Evolutionary conservation across 2,113 vertebrate species (phyloP).

Genomic region (Ariopsis seemanni): DNA sequence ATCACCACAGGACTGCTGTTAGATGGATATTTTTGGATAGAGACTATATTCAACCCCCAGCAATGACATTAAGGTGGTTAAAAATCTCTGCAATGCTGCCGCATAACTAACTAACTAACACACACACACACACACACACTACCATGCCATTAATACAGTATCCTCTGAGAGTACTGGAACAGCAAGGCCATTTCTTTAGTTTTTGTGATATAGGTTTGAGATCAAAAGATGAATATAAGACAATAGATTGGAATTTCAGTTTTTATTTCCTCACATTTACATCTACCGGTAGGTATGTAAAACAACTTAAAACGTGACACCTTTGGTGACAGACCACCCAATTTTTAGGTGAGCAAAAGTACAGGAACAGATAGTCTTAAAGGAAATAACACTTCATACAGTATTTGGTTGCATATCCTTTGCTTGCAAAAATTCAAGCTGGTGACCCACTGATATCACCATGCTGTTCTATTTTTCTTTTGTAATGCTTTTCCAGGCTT

Average conservation of each 20-base stretch:
- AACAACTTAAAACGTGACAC: background rate
- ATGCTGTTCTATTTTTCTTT: background rate
- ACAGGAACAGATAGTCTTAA: background rate
- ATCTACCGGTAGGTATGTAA: background rate
- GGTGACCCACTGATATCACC: background rate
- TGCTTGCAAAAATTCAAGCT: background rate
- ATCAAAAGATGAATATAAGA: background rate
- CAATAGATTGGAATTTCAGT: background rate
- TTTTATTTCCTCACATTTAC: background rate
- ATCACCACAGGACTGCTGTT: background rate
- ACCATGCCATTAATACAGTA: background rate
- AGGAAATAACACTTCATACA: background rate
- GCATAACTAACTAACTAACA: background rate
- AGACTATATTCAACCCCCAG: background rate
- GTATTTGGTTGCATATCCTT: background rate
- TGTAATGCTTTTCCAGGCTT: background rate
- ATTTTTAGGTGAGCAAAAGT: background rate
- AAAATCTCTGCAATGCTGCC: background rate
- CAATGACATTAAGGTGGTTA: background rate
- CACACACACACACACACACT: background rate
- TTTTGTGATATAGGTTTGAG: background rate
- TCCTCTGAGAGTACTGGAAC: background rate
- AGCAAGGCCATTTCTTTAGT: background rate
- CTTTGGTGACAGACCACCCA: background rate
- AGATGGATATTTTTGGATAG: background rate